Base-by-base conservation (phyloP, 2,113 vertebrate species). In the Poecilia latipinna region DNA sequence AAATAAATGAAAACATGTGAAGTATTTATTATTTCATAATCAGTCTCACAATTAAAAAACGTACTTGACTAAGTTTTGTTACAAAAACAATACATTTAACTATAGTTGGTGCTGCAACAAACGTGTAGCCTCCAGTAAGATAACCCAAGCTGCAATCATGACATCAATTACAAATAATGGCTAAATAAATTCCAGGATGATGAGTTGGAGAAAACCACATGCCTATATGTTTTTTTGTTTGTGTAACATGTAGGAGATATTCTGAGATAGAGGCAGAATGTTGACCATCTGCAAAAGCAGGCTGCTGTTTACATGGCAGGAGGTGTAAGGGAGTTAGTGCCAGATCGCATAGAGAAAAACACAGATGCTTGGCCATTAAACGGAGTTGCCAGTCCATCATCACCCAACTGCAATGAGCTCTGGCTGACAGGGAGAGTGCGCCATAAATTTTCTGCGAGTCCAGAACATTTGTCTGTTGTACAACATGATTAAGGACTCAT, bases 201-300 rank as follows among this genome's bases (percentile, higher is more conserved):
- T 80, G 44, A 80, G 61, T 31, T n/a, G 33, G n/a, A 73, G 37
- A 66, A 12, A 79, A 32, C 0, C 74, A 72, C 72, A 57, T 62
- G 78, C 22, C 11, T 75, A 22, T 72, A 39, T 48, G 68, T 37
- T 8, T 57, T 29, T 29, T 28, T 44, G 72, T 13, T 24, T 22
- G 44, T 26, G 28, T 61, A 57, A 57, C 71, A 29, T 33, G 44
- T 37, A 44, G 60, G 48, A 51, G 51, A 57, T 10, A 51, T 74
- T 66, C 66, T 60, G 68, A 73, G 28, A 68, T 70, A 37, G 28
- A 68, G 60, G 84, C 54, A 76, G 37, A 69, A 82, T 35, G 37
- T 8, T 32, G 61, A 33, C 89, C 90, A 89, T 88, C 84, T 85
- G 80, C 74, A 84, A 12, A 68, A 78, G 75, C 78, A 74, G 71